Base-by-base conservation (phyloP, 2,113 vertebrate genomes). In the Eidolon helvum region DNA sequence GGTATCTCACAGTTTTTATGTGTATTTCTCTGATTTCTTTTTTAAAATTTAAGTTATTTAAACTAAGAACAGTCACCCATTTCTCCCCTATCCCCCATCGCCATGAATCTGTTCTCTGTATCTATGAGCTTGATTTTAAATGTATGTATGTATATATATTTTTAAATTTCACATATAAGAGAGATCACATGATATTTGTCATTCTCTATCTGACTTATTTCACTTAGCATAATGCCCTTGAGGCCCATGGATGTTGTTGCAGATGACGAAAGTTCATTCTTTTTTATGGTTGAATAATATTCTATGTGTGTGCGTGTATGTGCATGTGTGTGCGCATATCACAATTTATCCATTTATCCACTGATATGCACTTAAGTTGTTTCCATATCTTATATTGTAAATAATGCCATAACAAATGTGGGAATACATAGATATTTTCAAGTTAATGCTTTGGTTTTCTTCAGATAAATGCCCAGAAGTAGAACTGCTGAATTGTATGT, bases 21-120 rank as follows among this genome's bases (percentile, higher is more conserved):
- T 94, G 59, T 10, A 59, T 87, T 86, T 94, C 61, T 15, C 66
- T 88, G 22, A 85, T 96, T 90, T 86, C 28, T 91, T 69, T 69
- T 69, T 69, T 21, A 69, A 69, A 26, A 43, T 72, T 72, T 72
- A 72, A 72, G 43, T 72, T 72, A 72, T 26, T 72, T 40, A 69
- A 69, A 69, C 35, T 69, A 71, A 71, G 40, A 50, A 77, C 18
- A 38, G 53, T 79, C 14, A 57, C 24, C 22, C 24, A 59, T 26
- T 26, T 59, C 57, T 9, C 15, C 48, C 22, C 9, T 9, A 59
- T 8, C 57, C 57, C 57, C 8, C 57, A 50, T 50, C 4, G 50
- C 57, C n/a, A 57, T 57, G n/a, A 79, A 53, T 53, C 74, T 50
- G 66, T 24, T 38, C 18, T 77, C 18, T 55, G 21, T 78, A 78